Base-by-base conservation (phyloP, 2,888 invertebrate species). In the Diloba caeruleocephala region DNA sequence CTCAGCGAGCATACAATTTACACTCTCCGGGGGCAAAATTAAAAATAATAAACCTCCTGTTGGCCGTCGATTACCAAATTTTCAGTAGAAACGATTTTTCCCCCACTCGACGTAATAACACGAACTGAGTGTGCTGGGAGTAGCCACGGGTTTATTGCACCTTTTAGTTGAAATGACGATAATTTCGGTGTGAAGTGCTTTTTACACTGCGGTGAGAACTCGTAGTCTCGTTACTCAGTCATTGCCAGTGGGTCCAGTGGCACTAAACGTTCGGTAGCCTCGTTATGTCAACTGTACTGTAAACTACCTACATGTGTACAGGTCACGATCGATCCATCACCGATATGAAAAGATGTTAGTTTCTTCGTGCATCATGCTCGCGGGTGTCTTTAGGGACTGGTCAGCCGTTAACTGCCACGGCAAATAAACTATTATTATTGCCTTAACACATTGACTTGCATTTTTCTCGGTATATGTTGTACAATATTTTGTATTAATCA, bases 51-150 rank as follows among this genome's bases (percentile, higher is more conserved):
- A 75, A 79, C 81, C 79, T 66, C 74, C 79, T 72, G 84, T 78
- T 76, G 84, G 66, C 83, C 74, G 80, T 68, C 82, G 82, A 87
- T 88, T 87, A 88, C 86, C 85, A 84, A 88, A 88, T 88, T 87
- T 88, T 84, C 79, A 75, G 79, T 74, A 75, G 83, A 84, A 84
- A 79, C 78, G 74, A 68, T 78, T 84, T 82, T 80, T 76, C 62
- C 60, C 60, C 46, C 67, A 48, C 58, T 56, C 55, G n/a, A 33
- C 12, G 62, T 78, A 82, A 80, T 79, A 78, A 73, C 61, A 69
- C 61, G 70, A 69, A 76, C 76, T 65, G 74, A 69, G 70, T 67
- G 60, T 60, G 50, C 60, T 49, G 66, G 72, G 75, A 56, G 68
- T 61, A n/a, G n/a, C 55, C 66, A 46, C 69, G 62, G 69, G 69